Base-by-base conservation (phyloP, 2,797 vertebrate genomes). In the Halcyon badia region DNA sequence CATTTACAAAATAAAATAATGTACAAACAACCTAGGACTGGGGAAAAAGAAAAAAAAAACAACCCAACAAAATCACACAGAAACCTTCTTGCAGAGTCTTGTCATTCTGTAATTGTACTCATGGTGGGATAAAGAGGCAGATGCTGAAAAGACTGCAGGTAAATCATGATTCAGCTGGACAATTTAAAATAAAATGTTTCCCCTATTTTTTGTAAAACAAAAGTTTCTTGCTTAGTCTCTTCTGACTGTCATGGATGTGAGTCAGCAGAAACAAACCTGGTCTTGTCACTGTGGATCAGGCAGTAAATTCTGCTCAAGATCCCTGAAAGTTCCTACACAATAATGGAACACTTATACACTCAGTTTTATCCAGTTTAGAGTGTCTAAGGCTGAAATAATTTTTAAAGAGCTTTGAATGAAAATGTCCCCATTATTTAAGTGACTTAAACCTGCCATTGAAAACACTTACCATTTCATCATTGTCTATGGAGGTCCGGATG, bases 381-480 rank as follows among this genome's bases (percentile, higher is more conserved):
- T 18, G 14, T 48, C 37, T 35, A 90, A 54, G 5, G 14, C 8
- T 71, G 46, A 83, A 71, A 83, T n/a, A 68, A 46, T 21, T 87
- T 89, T 39, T 33, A 12, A 42, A 54, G 3, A 65, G 14, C 6
- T 68, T 37, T 26, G 15, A 78, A 71, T 5, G 64, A 68, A 80
- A 49, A 12, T 9, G 18, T 70, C 7, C 33, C 26, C 6, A 7
- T 60, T 51, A 42, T 33, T 62, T 25, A 37, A 31, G 18, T 4
- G 5, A 44, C 37, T 62, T 37, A 65, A 82, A 30, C 4, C 9
- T 70, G 30, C 6, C 30, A 20, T 0, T 83, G 65, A 28, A 81
- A 73, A 66, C 65, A 99, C 99, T 98, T 98, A 99, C 99, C 99
- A 99, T 98, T 95, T 99, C 99, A 90, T 99, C 99, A 28, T 99